Percentiles rank a stretch among this genome's conserved stretches.
Evolutionary conservation across 2,797 vertebrate species (phyloP).

Genomic region (Crax fasciolata): DNA sequence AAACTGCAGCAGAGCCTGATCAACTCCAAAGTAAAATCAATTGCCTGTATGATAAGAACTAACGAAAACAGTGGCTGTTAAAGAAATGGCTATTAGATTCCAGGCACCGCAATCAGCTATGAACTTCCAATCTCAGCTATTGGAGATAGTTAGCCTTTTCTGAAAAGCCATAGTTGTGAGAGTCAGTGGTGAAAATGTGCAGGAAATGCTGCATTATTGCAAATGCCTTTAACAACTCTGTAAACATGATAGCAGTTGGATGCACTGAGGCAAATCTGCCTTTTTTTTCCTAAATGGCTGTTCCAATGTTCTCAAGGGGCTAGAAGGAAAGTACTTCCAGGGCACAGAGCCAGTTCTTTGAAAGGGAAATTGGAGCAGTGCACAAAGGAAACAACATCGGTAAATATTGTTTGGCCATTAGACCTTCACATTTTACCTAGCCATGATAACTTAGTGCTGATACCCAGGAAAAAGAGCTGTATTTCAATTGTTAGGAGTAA

Average conservation of each 20-base stretch:
- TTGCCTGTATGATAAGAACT: background rate
- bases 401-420: constrained; percentile 31
- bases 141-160: background rate
- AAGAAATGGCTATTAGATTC: background rate
- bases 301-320: background rate
- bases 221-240: background rate
- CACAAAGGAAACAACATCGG: background rate
- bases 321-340: constrained; percentile 45
- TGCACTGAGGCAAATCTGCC: background rate
- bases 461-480: background rate
- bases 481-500: constrained; percentile 8
- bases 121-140: background rate
- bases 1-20: background rate
- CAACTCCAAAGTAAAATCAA: background rate
- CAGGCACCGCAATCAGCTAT: background rate
- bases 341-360: constrained; percentile 45
- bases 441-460: background rate
- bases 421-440: constrained; percentile 13
- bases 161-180: background rate
- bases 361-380: constrained; percentile 23
- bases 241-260: background rate
- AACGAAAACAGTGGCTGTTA: background rate
- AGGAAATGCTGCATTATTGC: background rate
- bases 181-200: background rate
- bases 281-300: constrained; percentile 6